A percentile compares a stretch with the other conserved stretches of the same genome.
These are phyloP conservation scores for Ginglymostoma cirratum DNA, from an alignment of 2,113 vertebrate species.

Conservation along the genomic window DNA sequence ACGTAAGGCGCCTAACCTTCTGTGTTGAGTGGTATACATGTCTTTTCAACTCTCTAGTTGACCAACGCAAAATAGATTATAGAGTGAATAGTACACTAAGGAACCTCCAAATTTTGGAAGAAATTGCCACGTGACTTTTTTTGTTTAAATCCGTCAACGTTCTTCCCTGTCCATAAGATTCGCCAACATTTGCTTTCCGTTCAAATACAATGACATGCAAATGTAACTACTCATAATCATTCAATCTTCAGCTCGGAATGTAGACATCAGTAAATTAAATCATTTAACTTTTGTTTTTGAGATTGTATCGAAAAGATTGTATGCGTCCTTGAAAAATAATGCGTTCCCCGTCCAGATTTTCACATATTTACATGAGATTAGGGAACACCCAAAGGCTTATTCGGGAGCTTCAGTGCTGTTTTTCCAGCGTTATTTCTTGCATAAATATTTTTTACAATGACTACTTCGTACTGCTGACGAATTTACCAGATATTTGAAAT, in stretches of 20 bases:
- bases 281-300: background rate
- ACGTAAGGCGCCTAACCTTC: background rate
- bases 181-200: background rate
- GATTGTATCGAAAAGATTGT: background rate
- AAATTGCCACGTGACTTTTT: background rate
- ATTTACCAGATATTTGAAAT: background rate
- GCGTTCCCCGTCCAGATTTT: background rate
- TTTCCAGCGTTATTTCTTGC: background rate
- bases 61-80: background rate
- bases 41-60: background rate
- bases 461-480: background rate
- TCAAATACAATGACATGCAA: background rate
- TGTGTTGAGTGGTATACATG: background rate
- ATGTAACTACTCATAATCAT: slow-evolving; percentile 4
- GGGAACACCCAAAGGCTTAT: background rate
- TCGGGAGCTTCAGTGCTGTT: background rate
- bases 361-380: background rate
- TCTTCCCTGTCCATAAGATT: background rate
- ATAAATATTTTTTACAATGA: background rate
- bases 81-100: background rate
- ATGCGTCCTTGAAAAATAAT: background rate
- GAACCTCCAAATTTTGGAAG: background rate
- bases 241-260: background rate
- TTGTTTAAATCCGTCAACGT: background rate
- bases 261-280: background rate